These are phyloP conservation scores for Plodia interpunctella DNA, from an alignment of 1,140 invertebrate species.

Conservation along the genomic window DNA sequence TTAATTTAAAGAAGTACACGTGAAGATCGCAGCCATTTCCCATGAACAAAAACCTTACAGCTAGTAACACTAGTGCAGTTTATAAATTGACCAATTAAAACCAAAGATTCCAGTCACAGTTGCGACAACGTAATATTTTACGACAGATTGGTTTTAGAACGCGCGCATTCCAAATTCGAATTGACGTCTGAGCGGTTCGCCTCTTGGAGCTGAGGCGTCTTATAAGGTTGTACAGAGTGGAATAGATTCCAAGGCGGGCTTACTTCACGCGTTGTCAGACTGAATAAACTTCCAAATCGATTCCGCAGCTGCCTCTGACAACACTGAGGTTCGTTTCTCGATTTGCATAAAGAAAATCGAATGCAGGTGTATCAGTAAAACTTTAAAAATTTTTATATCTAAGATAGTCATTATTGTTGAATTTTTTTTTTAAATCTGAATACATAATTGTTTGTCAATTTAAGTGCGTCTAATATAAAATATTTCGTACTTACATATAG, in stretches of 20 bases:
- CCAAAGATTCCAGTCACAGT: neutral
- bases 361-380: neutral
- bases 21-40: no score
- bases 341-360: constrained; percentile 66
- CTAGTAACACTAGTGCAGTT: no score
- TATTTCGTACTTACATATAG: no score
- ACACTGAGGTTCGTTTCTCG: constrained; percentile 26
- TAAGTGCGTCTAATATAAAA: no score
- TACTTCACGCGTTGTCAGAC: constrained; percentile 61
- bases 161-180: constrained; percentile 10
- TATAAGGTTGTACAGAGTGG: constrained; percentile 20
- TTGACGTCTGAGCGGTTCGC: neutral
- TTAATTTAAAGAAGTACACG: no score
- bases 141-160: constrained; percentile 8
- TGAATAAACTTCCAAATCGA: constrained; percentile 73
- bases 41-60: no score
- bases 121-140: constrained; percentile 2
- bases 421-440: no score
- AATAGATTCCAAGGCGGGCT: constrained; percentile 39
- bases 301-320: constrained; percentile 69
- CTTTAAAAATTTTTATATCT: neutral
- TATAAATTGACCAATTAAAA: neutral
- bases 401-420: no score
- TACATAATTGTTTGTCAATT: no score
- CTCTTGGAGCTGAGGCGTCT: neutral